Evolutionary conservation across 2,113 vertebrate genomes (phyloP).

Genomic region (Natator depressus): DNA sequence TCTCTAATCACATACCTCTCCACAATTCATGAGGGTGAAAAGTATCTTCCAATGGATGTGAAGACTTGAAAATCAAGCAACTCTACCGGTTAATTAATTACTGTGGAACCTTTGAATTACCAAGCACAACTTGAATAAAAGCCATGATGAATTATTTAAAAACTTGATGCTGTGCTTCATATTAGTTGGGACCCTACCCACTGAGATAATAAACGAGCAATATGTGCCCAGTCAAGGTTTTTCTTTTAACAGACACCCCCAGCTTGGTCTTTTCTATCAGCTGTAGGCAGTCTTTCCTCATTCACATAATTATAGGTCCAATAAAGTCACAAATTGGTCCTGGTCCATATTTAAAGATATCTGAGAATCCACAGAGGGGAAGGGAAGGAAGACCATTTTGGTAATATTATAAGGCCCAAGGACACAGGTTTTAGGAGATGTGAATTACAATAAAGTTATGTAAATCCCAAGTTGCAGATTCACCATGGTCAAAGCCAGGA

Average conservation of each 20-base stretch:
- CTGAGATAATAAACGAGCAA: neutral
- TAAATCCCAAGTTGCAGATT: conserved; percentile 36
- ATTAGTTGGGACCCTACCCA: neutral
- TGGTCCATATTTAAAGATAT: conserved; percentile 43
- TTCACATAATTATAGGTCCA: neutral
- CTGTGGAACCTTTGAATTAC: neutral
- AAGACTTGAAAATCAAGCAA: conserved; percentile 27
- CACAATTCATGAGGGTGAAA: conserved; percentile 25
- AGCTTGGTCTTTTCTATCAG: neutral
- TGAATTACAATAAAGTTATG: conserved; percentile 11
- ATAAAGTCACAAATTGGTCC: conserved; percentile 3
- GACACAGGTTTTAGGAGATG: neutral
- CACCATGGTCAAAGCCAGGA: conserved; percentile 36
- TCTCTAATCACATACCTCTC: neutral
- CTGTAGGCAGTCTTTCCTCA: neutral
- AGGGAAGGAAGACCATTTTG: conserved; percentile 33
- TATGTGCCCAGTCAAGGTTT: neutral
- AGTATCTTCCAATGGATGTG: neutral
- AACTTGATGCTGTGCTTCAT: neutral
- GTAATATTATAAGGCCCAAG: conserved; percentile 41
- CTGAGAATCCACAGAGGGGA: conserved; percentile 49
- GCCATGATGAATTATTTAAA: neutral
- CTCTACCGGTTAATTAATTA: neutral
- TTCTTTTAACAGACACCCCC: neutral
- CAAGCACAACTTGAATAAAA: neutral